Evolutionary conservation across 2,113 vertebrate genomes (phyloP).

Genomic region (Aramus guarauna): DNA sequence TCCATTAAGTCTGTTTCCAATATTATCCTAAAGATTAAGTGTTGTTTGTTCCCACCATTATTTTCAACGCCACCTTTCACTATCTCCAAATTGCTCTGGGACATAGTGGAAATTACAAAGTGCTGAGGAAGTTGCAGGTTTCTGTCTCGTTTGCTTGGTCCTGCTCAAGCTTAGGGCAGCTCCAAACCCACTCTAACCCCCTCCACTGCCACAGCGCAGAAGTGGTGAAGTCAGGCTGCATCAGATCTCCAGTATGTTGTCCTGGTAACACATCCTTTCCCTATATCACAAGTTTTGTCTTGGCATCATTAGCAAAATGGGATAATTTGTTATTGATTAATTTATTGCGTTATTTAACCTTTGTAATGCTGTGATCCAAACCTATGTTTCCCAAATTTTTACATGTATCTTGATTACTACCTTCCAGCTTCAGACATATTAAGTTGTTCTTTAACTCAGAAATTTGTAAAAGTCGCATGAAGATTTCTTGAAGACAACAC

Average conservation of each 20-base stretch:
- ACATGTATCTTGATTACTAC: background rate
- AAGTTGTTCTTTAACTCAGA: background rate
- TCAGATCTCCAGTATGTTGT: background rate
- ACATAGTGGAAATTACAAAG: background rate
- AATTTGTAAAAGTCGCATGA: background rate
- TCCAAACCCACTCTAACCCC: background rate
- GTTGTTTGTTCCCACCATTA: background rate
- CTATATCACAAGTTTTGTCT: background rate
- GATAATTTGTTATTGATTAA: background rate
- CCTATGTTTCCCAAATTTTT: background rate
- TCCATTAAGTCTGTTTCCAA: background rate
- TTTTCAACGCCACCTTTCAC: background rate
- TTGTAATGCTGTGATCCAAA: background rate
- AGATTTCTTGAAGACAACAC: background rate
- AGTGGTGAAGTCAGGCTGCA: background rate
- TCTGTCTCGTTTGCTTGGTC: background rate
- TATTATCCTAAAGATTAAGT: background rate
- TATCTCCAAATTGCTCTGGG: background rate
- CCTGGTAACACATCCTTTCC: background rate
- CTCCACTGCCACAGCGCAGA: background rate
- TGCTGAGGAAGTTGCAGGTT: background rate
- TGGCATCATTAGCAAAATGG: background rate
- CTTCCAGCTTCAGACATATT: background rate
- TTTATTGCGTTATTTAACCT: background rate
- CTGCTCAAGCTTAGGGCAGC: background rate